These are phyloP conservation scores for Orthosia gothica DNA, from an alignment of 2,888 invertebrate species.

Conservation along the genomic window DNA sequence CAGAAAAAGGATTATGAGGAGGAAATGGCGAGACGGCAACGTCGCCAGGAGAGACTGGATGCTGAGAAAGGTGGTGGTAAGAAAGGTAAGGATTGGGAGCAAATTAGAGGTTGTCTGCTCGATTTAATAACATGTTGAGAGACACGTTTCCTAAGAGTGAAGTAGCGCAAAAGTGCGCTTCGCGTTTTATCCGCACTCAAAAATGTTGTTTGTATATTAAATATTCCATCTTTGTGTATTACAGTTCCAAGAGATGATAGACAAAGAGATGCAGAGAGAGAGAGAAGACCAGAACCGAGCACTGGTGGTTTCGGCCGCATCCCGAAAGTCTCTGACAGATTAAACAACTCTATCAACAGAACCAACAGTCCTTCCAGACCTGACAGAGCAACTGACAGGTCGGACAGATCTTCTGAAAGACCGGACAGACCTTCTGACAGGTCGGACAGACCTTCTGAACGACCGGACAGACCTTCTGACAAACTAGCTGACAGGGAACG, in stretches of 20 bases:
- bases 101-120: neutral
- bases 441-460: slow-evolving; percentile 67
- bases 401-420: slow-evolving; percentile 71
- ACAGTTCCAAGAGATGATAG: slow-evolving; percentile 77
- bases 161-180: neutral
- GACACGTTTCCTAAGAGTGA: neutral
- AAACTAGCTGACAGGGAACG: slow-evolving; percentile 71
- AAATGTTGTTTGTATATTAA: neutral
- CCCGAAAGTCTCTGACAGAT: slow-evolving; percentile 89
- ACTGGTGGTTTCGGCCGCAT: slow-evolving; percentile 85
- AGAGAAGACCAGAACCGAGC: slow-evolving; percentile 79
- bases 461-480: slow-evolving; percentile 59
- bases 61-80: slow-evolving; percentile 78
- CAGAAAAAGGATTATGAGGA: slow-evolving; percentile 95
- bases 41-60: slow-evolving; percentile 84
- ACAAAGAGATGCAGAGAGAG: slow-evolving; percentile 79
- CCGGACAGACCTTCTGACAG: slow-evolving; percentile 34
- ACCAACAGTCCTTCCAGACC: slow-evolving; percentile 73
- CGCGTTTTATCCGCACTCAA: neutral
- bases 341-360: slow-evolving; percentile 68
- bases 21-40: slow-evolving; percentile 93
- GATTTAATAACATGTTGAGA: no score
- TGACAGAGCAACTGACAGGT: slow-evolving; percentile 57
- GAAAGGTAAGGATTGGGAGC: slow-evolving; percentile 72
- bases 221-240: slow-evolving; percentile 56